Percentiles rank a stretch among this genome's conserved stretches.
Evolutionary conservation across 2,888 invertebrate species (phyloP).

Genomic region (Chirona hameri): DNA sequence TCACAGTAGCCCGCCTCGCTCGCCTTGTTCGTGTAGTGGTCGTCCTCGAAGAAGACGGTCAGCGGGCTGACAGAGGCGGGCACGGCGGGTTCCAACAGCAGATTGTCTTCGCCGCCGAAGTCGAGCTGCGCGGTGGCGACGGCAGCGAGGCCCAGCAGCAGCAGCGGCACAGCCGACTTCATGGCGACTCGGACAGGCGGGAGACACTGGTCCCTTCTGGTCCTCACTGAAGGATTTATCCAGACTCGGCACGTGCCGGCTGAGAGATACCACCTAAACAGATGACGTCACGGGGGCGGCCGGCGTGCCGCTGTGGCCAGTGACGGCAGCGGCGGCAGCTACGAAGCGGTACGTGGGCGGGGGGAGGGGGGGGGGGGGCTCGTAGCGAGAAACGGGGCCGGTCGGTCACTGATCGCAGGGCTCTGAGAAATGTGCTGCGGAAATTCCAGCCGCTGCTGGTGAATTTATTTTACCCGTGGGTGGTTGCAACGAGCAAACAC

Average conservation of each 20-base stretch:
- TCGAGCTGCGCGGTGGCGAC: neutral
- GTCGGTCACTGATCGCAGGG: too few species aligned
- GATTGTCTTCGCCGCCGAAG: neutral
- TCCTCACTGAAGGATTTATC: neutral
- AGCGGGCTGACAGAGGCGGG: neutral
- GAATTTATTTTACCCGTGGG: too few species aligned
- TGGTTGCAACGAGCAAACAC: too few species aligned
- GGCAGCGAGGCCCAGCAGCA: neutral
- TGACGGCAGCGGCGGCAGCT: too few species aligned
- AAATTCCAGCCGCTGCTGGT: too few species aligned
- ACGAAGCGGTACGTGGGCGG: too few species aligned
- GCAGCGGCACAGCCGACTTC: neutral
- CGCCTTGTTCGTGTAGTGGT: conserved; percentile 28
- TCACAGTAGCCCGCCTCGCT: conserved; percentile 9
- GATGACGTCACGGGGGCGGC: neutral
- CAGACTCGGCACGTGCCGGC: neutral
- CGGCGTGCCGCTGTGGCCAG: too few species aligned
- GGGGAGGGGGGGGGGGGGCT: too few species aligned
- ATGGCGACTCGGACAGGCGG: neutral
- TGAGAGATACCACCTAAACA: neutral
- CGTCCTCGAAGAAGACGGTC: conserved; percentile 3
- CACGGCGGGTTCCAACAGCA: too few species aligned
- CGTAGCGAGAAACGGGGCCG: too few species aligned
- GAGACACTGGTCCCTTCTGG: too few species aligned
- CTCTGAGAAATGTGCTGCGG: too few species aligned